phyloP scores from a whole-genome alignment of 2,797 vertebrate genomes.

The Phrynocephalus vlangalii region DNA sequence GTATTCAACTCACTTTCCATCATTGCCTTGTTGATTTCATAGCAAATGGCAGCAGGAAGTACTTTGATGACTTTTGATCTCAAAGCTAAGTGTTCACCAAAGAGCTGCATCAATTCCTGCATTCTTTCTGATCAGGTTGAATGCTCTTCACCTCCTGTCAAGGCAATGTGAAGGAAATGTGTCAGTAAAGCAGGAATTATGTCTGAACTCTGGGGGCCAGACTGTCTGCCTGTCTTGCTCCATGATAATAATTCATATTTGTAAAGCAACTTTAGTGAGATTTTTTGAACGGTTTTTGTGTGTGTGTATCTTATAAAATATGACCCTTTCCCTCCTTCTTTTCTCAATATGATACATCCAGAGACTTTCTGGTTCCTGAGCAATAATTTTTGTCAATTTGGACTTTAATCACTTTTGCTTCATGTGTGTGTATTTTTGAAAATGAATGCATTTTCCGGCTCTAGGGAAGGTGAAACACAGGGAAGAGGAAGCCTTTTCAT shows the following conservation, averaged over 20 bases:
- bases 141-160: constrained; percentile 40
- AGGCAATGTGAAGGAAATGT: constrained; percentile 10
- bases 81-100: constrained; percentile 27
- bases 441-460: background rate
- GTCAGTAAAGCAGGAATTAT: constrained; percentile 21
- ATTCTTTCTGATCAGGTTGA: constrained; percentile 41
- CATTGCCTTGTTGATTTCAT: background rate
- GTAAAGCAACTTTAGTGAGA: constrained; percentile 26
- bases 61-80: constrained; percentile 43
- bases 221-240: constrained; percentile 25
- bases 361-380: constrained; percentile 22
- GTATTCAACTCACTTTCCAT: background rate
- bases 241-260: constrained; percentile 31
- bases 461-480: background rate
- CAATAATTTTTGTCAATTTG: constrained; percentile 23
- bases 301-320: background rate
- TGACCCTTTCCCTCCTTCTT: background rate
- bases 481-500: background rate
- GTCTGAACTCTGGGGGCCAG: constrained; percentile 36
- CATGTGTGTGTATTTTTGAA: constrained; percentile 23
- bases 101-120: constrained; percentile 15
- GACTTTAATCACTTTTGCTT: constrained; percentile 4
- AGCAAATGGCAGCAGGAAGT: constrained; percentile 31
- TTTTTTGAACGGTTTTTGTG: rapidly evolving
- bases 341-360: constrained; percentile 6